Conservation (phyloP, 92 coral and sea anemone genomes). For the Porites divaricata region DNA sequence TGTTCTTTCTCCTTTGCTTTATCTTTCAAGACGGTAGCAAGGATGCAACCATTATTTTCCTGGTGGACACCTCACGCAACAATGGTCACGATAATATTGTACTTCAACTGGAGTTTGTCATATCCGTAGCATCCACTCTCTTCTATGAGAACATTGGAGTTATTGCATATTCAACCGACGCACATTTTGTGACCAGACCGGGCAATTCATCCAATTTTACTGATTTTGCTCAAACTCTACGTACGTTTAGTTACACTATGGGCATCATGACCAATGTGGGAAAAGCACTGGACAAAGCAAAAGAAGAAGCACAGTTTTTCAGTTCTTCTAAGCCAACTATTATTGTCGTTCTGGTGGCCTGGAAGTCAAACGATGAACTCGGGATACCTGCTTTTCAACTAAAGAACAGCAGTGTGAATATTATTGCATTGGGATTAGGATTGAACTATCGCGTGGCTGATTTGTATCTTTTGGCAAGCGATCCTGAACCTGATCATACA, state of each 20-base stretch:
- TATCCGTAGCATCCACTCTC: background rate
- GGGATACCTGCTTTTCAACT: background rate
- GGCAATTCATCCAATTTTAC: background rate
- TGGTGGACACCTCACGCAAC: background rate
- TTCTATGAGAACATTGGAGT: background rate
- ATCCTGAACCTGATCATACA: background rate
- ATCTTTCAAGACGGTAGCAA: background rate
- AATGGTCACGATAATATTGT: background rate
- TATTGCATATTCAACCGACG: background rate
- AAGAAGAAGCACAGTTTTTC: background rate
- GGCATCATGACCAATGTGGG: background rate
- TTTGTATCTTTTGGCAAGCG: background rate
- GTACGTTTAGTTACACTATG: background rate
- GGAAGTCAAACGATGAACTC: background rate
- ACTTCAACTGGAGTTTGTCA: conserved; percentile 1
- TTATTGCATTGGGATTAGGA: background rate
- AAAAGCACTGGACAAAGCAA: background rate
- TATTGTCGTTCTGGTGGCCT: background rate
- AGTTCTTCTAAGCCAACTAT: background rate
- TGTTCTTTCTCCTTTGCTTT: background rate
- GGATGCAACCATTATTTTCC: background rate
- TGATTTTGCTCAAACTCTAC: background rate
- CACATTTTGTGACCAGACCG: background rate
- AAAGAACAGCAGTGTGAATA: background rate
- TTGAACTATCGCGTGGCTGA: background rate